Evolutionary conservation across 2,113 vertebrate species (phyloP).

Genomic region (Hyaena hyaena): DNA sequence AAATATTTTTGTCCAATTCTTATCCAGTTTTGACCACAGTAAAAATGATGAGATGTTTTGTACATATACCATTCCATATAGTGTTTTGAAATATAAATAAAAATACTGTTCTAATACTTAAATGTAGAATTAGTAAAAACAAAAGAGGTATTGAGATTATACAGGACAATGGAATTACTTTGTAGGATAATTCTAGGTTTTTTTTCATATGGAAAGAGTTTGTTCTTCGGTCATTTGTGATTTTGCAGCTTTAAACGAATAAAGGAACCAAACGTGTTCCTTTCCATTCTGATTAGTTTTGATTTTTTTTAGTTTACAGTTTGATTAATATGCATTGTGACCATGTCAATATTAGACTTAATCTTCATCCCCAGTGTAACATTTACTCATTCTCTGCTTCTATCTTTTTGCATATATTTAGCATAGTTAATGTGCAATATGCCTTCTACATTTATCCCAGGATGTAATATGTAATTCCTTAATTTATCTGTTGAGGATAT

Average conservation of each 20-base stretch:
- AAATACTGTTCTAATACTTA: background rate
- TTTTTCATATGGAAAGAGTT: background rate
- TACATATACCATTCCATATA: background rate
- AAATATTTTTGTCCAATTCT: background rate
- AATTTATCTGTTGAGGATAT: background rate
- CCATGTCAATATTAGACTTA: background rate
- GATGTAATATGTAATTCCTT: background rate
- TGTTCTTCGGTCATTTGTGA: background rate
- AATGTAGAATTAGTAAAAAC: background rate
- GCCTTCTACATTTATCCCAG: background rate
- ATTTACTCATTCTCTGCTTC: background rate
- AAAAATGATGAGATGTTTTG: background rate
- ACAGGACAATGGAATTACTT: background rate
- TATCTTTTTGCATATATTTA: background rate
- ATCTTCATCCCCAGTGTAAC: background rate
- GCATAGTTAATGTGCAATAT: background rate
- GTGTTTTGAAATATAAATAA: background rate
- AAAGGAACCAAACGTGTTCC: background rate
- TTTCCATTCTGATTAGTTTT: background rate
- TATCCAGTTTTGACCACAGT: background rate
- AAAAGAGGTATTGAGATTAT: background rate
- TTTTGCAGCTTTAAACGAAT: background rate
- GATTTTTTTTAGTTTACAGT: background rate
- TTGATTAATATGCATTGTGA: accelerated
- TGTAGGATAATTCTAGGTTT: background rate